Evolutionary conservation across 2,113 vertebrate genomes (phyloP), one percentile per base, ranked within the genome.

Genomic region (Triplophysa siluroides): DNA sequence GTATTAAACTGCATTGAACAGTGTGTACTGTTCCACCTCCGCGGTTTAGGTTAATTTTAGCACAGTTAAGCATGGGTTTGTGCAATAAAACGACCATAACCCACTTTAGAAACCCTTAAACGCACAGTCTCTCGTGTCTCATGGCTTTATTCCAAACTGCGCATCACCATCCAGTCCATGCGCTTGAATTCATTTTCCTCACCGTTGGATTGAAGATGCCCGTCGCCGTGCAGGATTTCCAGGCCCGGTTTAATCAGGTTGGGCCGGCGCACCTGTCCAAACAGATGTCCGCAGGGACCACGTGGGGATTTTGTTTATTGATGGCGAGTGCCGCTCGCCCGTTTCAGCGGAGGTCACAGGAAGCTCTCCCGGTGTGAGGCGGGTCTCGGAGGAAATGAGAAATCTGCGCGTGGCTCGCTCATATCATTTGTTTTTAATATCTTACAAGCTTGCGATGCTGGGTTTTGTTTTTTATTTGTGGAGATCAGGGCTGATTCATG

Each of bases 241-340:
- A 10, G 19, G 80, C 86, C 89, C 84, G 79, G 88, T 88, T 90
- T 93, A 92, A 94, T 94, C 91, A 89, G 90, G 91, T 85, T 81
- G 83, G 81, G n/a, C 84, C 81, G 88, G 86, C 71, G 83, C 92
- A 94, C 91, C 92, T 93, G 93, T 88, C 90, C 90, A 89, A 93
- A 91, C 92, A 94, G 92, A 93, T 94, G 93, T 93, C 92, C 88
- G 77, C 84, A 24, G 81, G 88, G 83, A 85, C 76, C 83, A 68
- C 88, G 67, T 85, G 19, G 54, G 88, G 90, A 88, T 90, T 89
- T 88, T 83, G 86, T 85, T 88, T 91, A 87, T 88, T 85, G 88
- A 83, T 85, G 82, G 83, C 83, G 50, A 38, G 76, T 88, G 43
- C 41, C 43, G 19, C 64, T 67, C 54, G 23, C n/a, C 58, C 41